Evolutionary conservation across 2,113 vertebrate species (phyloP), one percentile per base, ranked within the genome.

Genomic region (Mormyrus iriodes): DNA sequence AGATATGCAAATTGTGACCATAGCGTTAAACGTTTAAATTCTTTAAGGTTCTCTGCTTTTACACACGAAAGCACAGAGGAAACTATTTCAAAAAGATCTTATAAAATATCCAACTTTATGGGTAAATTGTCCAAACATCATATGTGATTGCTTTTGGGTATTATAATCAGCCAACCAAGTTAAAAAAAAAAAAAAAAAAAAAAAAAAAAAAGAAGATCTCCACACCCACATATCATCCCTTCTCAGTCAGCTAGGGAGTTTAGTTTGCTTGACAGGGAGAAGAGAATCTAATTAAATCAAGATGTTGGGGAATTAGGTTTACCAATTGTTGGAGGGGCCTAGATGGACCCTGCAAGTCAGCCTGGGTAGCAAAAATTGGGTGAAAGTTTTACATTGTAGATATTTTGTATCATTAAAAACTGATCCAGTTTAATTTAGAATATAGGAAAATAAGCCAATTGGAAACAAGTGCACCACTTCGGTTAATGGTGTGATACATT

Each of bases 201-300:
- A 58, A 2, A 2, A 13, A 58, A 9, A 17, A 58, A 65, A n/a
- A 65, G 8, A 65, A 65, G 8, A 44, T n/a, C 79, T 83, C 79
- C 79, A 83, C 42, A n/a, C 21, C 42, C 79, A 24, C 44, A n/a
- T 3, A 10, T 8, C 3, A 0, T 84, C 79, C 44, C 39, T n/a
- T 84, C 19, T 48, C 44, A 84, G 19, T 84, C 21, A 84, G 82
- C 44, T 44, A 9, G 82, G 24, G 19, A n/a, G 21, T 84, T 84
- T n/a, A 4, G 44, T 48, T 8, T 46, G 44, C 7, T 48, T 84
- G 44, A 84, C 82, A 84, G 39, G 42, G 42, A 84, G 44, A 84
- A 46, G 9, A 84, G 82, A 48, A 84, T n/a, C 19, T n/a, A 84
- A 48, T 84, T 84, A 84, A 84, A 84, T 84, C 42, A 46, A 83